Evolutionary conservation across 1,140 invertebrate species (phyloP), one percentile per base, ranked within the genome.

Genomic region (Daktulosphaira vitifoliae): DNA sequence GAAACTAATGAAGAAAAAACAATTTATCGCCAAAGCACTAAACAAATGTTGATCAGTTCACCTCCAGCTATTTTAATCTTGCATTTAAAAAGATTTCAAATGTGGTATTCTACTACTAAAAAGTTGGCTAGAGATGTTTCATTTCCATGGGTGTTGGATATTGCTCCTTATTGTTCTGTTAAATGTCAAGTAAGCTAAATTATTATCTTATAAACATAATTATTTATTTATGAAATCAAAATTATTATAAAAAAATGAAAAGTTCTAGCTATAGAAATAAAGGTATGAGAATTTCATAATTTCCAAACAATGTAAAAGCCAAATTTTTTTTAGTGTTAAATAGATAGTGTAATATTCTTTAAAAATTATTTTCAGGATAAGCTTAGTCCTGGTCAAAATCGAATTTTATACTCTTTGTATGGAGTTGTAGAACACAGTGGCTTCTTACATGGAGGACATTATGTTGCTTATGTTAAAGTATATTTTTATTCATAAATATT

Each of bases 391-490:
- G 67, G 52, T n/a, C 84, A 88, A 72, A 81, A 77, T 52, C 78
- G 85, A 73, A 78, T 93, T 8, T 73, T 92, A 20, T 98, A 98
- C 75, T 86, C 89, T 0, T 77, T 98, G 18, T 98, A 96, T 72
- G 95, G 92, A 3, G 83, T 99, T 7, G 93, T 98, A 15, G 92
- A 93, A 72, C 96, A 99, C 73, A 88, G 85, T 65, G 96, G 96
- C 3, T 84, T 84, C 15, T 82, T 96, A 68, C 84, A 87, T 70
- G 87, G 89, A 51, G 96, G 95, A 3, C 96, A 98, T 76, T 98
- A 98, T 73, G 88, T 93, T n/a, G 92, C 94, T 7, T 98, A 94
- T 72, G 89, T 91, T 1, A 90, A 90, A 77, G 86, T 89, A 69
- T 69, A 52, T 16, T 11, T 0, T 44, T 22, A 48, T 64, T 33